A percentile compares a stretch with the other conserved stretches of the same genome.
These are phyloP conservation scores for Lasaia peninsularis DNA, from an alignment of 1,140 invertebrate species.

Conservation along the genomic window DNA sequence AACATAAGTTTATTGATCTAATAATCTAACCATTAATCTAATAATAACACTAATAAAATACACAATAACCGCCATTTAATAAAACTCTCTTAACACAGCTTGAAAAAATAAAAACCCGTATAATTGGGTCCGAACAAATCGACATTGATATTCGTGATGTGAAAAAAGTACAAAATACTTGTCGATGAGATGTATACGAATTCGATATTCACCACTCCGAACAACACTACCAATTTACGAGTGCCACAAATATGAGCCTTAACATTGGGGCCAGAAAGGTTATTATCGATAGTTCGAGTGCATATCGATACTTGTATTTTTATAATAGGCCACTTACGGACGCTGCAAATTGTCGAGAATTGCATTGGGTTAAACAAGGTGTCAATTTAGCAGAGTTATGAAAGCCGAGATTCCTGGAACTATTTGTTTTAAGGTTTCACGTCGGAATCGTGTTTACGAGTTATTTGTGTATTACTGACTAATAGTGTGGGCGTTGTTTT, in stretches of 20 bases:
- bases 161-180: slow-evolving; percentile 67
- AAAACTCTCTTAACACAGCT: slow-evolving; percentile 20
- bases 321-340: slow-evolving; percentile 73
- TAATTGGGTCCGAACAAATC: slow-evolving; percentile 70
- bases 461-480: slow-evolving; percentile 57
- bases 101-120: slow-evolving; percentile 38
- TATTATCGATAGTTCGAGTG: slow-evolving; percentile 27
- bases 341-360: slow-evolving; percentile 68
- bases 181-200: slow-evolving; percentile 56
- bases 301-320: slow-evolving; percentile 31
- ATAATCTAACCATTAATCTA: slow-evolving; percentile 1
- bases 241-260: slow-evolving; percentile 21
- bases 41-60: slow-evolving; percentile 2
- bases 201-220: slow-evolving; percentile 51
- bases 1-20: not conserved
- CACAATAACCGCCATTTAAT: slow-evolving; percentile 22
- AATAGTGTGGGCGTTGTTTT: slow-evolving; percentile 45
- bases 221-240: slow-evolving; percentile 39
- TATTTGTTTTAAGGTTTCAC: slow-evolving; percentile 70
- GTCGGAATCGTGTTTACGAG: slow-evolving; percentile 41
- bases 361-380: slow-evolving; percentile 68
- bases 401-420: slow-evolving; percentile 68
- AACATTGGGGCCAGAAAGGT: slow-evolving; percentile 18
- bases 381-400: slow-evolving; percentile 75
- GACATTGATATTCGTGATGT: slow-evolving; percentile 73